Percentiles rank a stretch among this genome's conserved stretches.
Evolutionary conservation across 35 echinoderm and acorn worm species (phyloP).

Genomic region (Holothuria glaberrima): DNA sequence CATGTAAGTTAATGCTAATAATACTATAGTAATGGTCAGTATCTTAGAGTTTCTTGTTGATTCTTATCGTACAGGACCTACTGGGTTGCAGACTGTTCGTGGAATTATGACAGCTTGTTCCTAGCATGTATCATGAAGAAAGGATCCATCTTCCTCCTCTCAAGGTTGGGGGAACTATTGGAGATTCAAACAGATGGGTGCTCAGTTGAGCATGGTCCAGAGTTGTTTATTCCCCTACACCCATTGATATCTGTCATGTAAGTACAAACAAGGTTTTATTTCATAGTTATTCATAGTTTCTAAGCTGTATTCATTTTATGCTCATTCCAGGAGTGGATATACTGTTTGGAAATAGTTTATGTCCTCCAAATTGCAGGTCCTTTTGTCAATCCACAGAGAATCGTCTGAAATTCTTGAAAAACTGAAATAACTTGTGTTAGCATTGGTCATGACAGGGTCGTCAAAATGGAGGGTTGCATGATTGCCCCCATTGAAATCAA

Average conservation of each 20-base stretch:
- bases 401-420: too few relatives aligned
- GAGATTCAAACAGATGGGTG: conserved; percentile 85
- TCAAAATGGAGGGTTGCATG: too few relatives aligned
- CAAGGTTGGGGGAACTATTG: conserved; percentile 81
- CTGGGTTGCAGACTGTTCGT: conserved; percentile 77
- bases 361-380: too few relatives aligned
- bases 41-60: not conserved
- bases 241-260: conserved; percentile 85
- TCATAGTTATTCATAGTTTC: too few relatives aligned
- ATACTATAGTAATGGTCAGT: not conserved
- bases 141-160: conserved; percentile 70
- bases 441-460: too few relatives aligned
- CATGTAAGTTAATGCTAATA: not conserved
- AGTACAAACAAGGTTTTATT: conserved; percentile 46
- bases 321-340: too few relatives aligned
- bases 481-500: too few relatives aligned
- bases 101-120: conserved; percentile 78
- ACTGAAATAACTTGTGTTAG: too few relatives aligned
- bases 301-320: too few relatives aligned
- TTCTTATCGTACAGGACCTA: conserved; percentile 68
- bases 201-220: conserved; percentile 81
- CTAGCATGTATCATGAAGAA: conserved; percentile 86
- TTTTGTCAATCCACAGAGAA: too few relatives aligned
- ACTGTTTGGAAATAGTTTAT: too few relatives aligned
- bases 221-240: conserved; percentile 82